Conservation (phyloP, 2,888 invertebrate genomes). For the Operophtera brumata region DNA sequence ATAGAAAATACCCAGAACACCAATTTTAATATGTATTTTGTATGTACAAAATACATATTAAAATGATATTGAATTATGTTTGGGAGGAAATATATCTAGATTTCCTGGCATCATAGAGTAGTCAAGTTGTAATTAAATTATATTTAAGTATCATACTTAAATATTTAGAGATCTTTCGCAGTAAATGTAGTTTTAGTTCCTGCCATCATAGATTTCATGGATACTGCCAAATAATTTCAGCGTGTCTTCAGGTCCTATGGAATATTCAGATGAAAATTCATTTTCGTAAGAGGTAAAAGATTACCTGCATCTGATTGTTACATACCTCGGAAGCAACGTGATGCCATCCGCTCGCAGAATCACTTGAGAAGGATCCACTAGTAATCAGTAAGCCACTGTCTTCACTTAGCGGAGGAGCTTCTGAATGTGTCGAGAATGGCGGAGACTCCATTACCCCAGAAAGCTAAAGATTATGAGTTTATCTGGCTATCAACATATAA, state of each 20-base stretch:
- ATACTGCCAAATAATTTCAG: not conserved
- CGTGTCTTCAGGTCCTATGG: not conserved
- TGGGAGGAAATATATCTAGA: too few relatives aligned
- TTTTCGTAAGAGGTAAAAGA: not conserved
- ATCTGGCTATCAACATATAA: slow-evolving; percentile 15
- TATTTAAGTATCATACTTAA: too few relatives aligned
- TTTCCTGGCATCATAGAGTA: too few relatives aligned
- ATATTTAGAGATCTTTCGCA: too few relatives aligned
- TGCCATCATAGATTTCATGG: not conserved
- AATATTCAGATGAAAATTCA: not conserved
- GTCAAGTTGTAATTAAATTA: too few relatives aligned
- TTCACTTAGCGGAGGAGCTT: slow-evolving; percentile 87
- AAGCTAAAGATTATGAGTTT: slow-evolving; percentile 2
- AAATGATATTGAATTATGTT: too few relatives aligned
- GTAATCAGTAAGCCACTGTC: slow-evolving; percentile 87
- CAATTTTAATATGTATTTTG: too few relatives aligned
- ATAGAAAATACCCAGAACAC: too few relatives aligned
- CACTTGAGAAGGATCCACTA: slow-evolving; percentile 88
- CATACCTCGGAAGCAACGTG: slow-evolving; percentile 84
- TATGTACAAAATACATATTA: too few relatives aligned
- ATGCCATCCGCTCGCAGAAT: slow-evolving; percentile 84
- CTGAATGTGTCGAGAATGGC: slow-evolving; percentile 87
- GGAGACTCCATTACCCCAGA: slow-evolving; percentile 86
- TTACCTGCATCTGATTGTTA: not conserved
- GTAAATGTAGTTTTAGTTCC: too few relatives aligned